Conservation (phyloP, 2,113 vertebrate genomes). For the Pheucticus melanocephalus region DNA sequence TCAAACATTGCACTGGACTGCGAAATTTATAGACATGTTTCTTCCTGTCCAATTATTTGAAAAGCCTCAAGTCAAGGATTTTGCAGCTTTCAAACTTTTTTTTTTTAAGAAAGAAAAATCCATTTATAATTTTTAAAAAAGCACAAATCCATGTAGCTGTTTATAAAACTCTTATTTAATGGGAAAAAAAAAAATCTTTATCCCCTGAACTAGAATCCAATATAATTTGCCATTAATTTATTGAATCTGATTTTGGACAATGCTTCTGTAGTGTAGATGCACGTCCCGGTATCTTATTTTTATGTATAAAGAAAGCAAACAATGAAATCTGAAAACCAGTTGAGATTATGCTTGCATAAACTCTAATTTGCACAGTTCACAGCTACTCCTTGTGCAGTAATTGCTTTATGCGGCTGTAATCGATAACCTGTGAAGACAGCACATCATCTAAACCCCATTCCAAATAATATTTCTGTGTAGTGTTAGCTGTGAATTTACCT, state of each 20-base stretch:
- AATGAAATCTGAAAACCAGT: conserved; percentile 55
- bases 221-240: conserved; percentile 79
- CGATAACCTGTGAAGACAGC: conserved; percentile 86
- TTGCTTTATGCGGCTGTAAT: conserved; percentile 88
- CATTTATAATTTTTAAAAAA: conserved; percentile 74
- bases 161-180: conserved; percentile 73
- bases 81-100: conserved; percentile 71
- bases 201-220: conserved; percentile 73
- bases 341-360: conserved; percentile 79
- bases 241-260: conserved; percentile 79
- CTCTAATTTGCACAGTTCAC: conserved; percentile 84
- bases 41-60: conserved; percentile 57
- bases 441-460: conserved; percentile 85
- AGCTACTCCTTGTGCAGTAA: conserved; percentile 81
- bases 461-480: conserved; percentile 95
- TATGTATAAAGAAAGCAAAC: conserved; percentile 72
- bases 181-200: conserved; percentile 69
- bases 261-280: conserved; percentile 81
- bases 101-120: conserved; percentile 58
- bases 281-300: conserved; percentile 78
- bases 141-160: conserved; percentile 80
- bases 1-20: conserved; percentile 57
- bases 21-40: conserved; percentile 49
- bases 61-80: conserved; percentile 71
- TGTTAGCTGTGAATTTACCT: conserved; percentile 94